A percentile compares a stretch with the other conserved stretches of the same genome.
phyloP scores from a whole-genome alignment of 2,888 invertebrate genomes.

The Acheta domesticus region DNA sequence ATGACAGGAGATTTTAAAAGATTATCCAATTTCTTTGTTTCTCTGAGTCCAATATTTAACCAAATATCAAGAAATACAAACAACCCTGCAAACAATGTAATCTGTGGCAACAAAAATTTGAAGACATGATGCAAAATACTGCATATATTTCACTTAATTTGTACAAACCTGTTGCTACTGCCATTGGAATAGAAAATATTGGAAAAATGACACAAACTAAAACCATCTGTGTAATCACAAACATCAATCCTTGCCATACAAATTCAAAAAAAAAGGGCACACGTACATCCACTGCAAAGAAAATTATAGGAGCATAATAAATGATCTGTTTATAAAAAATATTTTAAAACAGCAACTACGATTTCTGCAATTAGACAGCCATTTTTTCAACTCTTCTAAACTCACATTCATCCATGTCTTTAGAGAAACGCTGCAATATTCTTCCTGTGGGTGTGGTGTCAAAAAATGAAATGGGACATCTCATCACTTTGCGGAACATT shows the following conservation, averaged over 20 bases:
- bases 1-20: slow-evolving; percentile 32
- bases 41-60: slow-evolving; percentile 32
- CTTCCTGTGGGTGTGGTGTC: slow-evolving; percentile 49
- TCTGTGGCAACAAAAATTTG: not conserved
- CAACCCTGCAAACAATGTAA: slow-evolving; percentile 22
- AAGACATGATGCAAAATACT: not conserved
- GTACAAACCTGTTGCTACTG: slow-evolving; percentile 39
- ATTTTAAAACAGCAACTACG: not conserved
- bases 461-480: slow-evolving; percentile 47
- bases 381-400: not conserved
- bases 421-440: slow-evolving; percentile 49
- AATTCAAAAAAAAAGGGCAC: slow-evolving; percentile 53
- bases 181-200: slow-evolving; percentile 44
- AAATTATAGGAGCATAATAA: not conserved
- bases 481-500: slow-evolving; percentile 41
- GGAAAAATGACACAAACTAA: slow-evolving; percentile 48
- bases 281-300: slow-evolving; percentile 49
- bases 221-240: slow-evolving; percentile 45
- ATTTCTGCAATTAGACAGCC: no score
- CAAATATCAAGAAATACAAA: slow-evolving; percentile 32
- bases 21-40: slow-evolving; percentile 33
- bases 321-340: no score
- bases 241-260: slow-evolving; percentile 50
- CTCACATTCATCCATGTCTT: slow-evolving; percentile 51
- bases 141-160: not conserved